phyloP scores from a whole-genome alignment of 2,797 vertebrate species.

The Characodon lateralis region DNA sequence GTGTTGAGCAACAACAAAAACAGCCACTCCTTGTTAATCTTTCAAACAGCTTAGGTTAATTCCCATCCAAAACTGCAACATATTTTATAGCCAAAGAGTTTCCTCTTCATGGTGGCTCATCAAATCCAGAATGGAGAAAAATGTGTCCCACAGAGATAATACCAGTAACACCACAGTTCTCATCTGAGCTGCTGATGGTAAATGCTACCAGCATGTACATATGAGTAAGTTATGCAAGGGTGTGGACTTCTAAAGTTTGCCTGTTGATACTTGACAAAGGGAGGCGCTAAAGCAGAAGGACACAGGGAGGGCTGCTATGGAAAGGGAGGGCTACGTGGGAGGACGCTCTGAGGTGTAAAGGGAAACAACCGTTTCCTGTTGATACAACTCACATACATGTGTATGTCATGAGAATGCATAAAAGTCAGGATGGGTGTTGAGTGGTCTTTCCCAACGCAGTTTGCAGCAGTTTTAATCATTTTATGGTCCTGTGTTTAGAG shows the following conservation, averaged over 20 bases:
- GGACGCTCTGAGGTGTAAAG: conserved; percentile 35
- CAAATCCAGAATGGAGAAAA: conserved; percentile 29
- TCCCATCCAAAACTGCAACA: conserved; percentile 35
- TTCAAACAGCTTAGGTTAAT: conserved; percentile 26
- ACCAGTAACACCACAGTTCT: conserved; percentile 12
- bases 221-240: conserved; percentile 43
- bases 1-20: conserved; percentile 47
- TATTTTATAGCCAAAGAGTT: not conserved
- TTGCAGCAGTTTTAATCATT: conserved; percentile 12
- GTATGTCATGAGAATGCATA: conserved; percentile 7
- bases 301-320: conserved; percentile 34
- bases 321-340: conserved; percentile 39
- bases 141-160: conserved; percentile 13
- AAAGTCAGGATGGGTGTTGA: not conserved
- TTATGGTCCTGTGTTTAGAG: conserved; percentile 18
- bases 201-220: conserved; percentile 40
- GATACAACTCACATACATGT: conserved; percentile 4
- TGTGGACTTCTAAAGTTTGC: conserved; percentile 69
- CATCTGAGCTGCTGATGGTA: conserved; percentile 24
- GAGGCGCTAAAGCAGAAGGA: conserved; percentile 58
- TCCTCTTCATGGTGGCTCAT: conserved; percentile 11
- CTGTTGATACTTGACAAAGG: conserved; percentile 79
- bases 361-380: conserved; percentile 64
- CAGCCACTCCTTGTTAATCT: conserved; percentile 59
- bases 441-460: not conserved